Conservation (phyloP, 2,113 vertebrate species). For the Cottus gobio region DNA sequence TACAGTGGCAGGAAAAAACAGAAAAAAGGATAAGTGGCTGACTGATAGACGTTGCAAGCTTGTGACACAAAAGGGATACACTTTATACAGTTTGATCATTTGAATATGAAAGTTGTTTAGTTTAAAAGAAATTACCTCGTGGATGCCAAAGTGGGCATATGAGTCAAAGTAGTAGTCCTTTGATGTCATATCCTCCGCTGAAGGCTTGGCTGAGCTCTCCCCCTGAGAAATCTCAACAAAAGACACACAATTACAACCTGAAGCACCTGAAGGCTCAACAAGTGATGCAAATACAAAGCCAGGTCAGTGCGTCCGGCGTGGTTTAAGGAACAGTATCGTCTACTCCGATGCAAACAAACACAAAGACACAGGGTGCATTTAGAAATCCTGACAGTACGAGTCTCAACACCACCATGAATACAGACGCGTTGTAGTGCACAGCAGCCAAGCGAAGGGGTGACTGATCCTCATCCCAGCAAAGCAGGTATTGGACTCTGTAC, state of each 20-base stretch:
- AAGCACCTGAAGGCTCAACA: too few species aligned
- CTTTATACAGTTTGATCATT: fast-evolving
- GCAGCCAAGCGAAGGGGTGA: too few species aligned
- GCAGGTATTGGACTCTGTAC: too few species aligned
- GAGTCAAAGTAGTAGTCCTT: constrained; percentile 98
- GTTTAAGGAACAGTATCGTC: not conserved
- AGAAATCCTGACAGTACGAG: not conserved
- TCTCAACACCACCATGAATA: not conserved
- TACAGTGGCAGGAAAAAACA: constrained; percentile 38
- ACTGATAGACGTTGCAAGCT: too few species aligned
- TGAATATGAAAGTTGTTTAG: not conserved
- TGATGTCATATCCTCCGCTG: constrained; percentile 95
- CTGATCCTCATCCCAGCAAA: too few species aligned
- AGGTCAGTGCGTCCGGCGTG: not conserved
- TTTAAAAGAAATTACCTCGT: constrained; percentile 83
- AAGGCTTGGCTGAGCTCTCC: constrained; percentile 89
- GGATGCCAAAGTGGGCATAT: constrained; percentile 95
- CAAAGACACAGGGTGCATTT: not conserved
- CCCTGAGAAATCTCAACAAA: constrained; percentile 87
- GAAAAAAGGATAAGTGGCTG: not conserved
- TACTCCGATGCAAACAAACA: too few species aligned
- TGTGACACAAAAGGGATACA: not conserved
- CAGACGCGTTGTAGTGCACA: not conserved
- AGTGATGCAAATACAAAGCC: too few species aligned
- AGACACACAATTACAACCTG: constrained; percentile 42